Base-by-base conservation (phyloP, 2,113 vertebrate genomes). In the Elephantulus edwardii region DNA sequence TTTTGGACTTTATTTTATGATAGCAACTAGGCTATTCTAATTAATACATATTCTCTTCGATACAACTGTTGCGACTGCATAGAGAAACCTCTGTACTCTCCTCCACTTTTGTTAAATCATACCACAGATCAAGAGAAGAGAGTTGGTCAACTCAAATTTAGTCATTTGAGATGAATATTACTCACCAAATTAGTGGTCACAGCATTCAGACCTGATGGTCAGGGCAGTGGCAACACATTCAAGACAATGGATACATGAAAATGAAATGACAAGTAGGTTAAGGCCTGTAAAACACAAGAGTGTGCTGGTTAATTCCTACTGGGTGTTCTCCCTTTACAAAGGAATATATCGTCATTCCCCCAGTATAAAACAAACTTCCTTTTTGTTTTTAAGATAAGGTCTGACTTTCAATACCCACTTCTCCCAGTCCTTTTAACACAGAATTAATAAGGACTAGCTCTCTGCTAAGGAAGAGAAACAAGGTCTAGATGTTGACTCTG, bases 171-270 rank as follows among this genome's bases (percentile, higher is more conserved):
- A 70, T 28, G 80, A 86, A 79, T 35, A 56, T 40, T 74, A 95
- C 94, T 96, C 60, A 95, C 94, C 93, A 56, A 88, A 88, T 83
- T 40, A 50, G 62, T 62, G 48, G 79, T 68, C 91, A 86, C 83
- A 72, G 85, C 17, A 16, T 35, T 92, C 52, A 42, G 87, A 30
- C 66, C 42, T 74, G 38, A 48, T 13, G 17, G 78, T 30, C 52
- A 46, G 79, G 76, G 58, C 75, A 70, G 66, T 1, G 75, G 75
- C 3, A 19, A 60, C 28, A 72, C 24, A 60, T 52, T 87, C 40
- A 28, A 62, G 85, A 93, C 24, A 68, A 77, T 60, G 79, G n/a
- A 70, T 74, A 60, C 12, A 77, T 42, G 38, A 86, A 91, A 86
- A 91, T 50, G 35, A 84, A 74, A 94, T 60, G 68, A 74, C 92